These are phyloP conservation scores for Dermochelys coriacea DNA, from an alignment of 2,797 vertebrate genomes.

Conservation along the genomic window DNA sequence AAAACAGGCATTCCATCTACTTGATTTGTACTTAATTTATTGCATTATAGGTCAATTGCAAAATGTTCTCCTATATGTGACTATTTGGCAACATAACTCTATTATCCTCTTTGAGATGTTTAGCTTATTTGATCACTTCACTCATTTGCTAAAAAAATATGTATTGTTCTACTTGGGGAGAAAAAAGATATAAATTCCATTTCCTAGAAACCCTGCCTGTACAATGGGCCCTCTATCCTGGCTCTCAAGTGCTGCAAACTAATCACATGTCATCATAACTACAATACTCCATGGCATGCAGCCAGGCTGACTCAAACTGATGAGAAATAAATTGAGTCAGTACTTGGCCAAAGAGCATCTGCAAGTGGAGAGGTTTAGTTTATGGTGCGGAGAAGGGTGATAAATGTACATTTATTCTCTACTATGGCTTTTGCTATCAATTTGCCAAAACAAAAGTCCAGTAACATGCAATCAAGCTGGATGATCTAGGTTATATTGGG, in stretches of 20 bases:
- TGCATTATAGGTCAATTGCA: neutral
- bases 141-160: constrained; percentile 1
- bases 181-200: neutral
- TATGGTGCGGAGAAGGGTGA: constrained; percentile 44
- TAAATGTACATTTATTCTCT: constrained; percentile 25
- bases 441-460: neutral
- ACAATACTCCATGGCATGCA: rapidly evolving
- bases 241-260: neutral
- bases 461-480: neutral
- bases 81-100: neutral
- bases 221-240: neutral
- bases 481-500: rapidly evolving
- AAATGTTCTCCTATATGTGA: neutral
- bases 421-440: constrained; percentile 3
- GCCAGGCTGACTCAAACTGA: constrained; percentile 51
- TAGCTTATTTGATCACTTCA: neutral
- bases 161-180: neutral
- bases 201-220: neutral
- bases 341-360: constrained; percentile 46
- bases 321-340: constrained; percentile 60
- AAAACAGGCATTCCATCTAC: neutral
- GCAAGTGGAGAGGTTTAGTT: constrained; percentile 61
- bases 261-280: constrained; percentile 10
- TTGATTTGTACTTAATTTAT: rapidly evolving
- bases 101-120: neutral